phyloP scores from a whole-genome alignment of 92 coral and sea anemone genomes.

The Porites evermanni region DNA sequence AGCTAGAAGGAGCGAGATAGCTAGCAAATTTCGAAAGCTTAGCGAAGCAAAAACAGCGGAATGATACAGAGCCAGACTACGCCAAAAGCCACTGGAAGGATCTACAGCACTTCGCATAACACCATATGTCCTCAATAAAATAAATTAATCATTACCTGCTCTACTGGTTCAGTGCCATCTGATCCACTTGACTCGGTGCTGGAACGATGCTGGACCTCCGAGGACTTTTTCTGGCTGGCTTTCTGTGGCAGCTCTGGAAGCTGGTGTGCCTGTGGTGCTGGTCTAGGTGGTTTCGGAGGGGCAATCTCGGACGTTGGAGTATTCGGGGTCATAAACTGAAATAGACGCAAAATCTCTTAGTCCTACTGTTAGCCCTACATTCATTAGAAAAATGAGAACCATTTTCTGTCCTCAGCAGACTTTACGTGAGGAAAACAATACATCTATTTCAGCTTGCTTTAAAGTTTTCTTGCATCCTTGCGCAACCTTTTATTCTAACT shows the following conservation, averaged over 20 bases:
- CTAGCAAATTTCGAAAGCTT: too few relatives aligned
- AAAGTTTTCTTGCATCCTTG: too few relatives aligned
- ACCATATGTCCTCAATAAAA: not conserved
- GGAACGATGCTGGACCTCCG: slow-evolving; percentile 62
- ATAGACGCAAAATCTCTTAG: not conserved
- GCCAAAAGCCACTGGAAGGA: too few relatives aligned
- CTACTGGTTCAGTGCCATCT: slow-evolving; percentile 31
- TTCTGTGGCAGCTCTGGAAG: slow-evolving; percentile 78
- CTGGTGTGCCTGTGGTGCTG: slow-evolving; percentile 27
- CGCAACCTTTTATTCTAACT: too few relatives aligned
- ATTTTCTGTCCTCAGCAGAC: too few relatives aligned
- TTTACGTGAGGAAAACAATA: too few relatives aligned
- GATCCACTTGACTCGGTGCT: slow-evolving; percentile 80
- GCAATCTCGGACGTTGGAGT: slow-evolving; percentile 38
- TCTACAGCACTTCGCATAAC: not conserved
- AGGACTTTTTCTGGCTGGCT: slow-evolving; percentile 48
- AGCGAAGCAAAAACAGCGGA: too few relatives aligned
- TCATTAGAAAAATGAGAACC: too few relatives aligned
- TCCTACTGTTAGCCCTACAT: too few relatives aligned
- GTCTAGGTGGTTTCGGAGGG: slow-evolving; percentile 73
- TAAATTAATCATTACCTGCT: slow-evolving; percentile 40
- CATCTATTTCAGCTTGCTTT: too few relatives aligned
- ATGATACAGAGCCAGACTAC: too few relatives aligned
- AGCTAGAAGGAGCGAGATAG: too few relatives aligned
- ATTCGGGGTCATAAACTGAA: slow-evolving; percentile 3